Evolutionary conservation across 1,140 invertebrate species (phyloP).

Genomic region (Sminthurides bifidus): DNA sequence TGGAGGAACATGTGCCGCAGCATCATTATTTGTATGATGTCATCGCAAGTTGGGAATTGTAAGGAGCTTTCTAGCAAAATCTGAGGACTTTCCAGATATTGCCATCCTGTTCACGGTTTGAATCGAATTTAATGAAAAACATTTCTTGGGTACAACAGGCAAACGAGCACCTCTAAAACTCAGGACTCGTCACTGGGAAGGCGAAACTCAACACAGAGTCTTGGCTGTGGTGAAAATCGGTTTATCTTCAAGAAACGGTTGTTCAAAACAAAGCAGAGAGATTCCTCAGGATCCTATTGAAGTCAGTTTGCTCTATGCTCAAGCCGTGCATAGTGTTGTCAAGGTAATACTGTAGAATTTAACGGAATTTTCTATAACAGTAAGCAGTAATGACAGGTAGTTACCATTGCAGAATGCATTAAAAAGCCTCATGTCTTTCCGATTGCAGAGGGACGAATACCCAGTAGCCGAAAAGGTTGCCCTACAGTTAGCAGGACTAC

Average conservation of each 20-base stretch:
- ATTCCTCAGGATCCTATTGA: constrained; percentile 89
- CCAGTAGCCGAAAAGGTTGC: constrained; percentile 89
- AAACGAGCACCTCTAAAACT: not conserved
- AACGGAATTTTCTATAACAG: no score
- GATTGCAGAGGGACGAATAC: constrained; percentile 74
- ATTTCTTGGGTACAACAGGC: not conserved
- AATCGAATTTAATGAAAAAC: no score
- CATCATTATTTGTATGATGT: constrained; percentile 90
- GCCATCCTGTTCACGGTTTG: no score
- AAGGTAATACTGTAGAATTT: no score
- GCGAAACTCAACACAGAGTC: constrained; percentile 11
- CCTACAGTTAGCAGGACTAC: constrained; percentile 79
- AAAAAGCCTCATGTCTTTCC: not conserved
- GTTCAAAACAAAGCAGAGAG: constrained; percentile 73
- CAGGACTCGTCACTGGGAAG: not conserved
- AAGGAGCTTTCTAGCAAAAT: no score
- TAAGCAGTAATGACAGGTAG: constrained; percentile 28
- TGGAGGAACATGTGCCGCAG: constrained; percentile 80
- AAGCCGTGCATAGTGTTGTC: constrained; percentile 86
- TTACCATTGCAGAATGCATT: not conserved
- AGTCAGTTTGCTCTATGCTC: constrained; percentile 85
- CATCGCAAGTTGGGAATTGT: constrained; percentile 85
- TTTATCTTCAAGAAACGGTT: constrained; percentile 86
- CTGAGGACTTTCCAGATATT: no score
- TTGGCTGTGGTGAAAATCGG: constrained; percentile 74